A percentile compares a stretch with the other conserved stretches of the same genome.
Conservation (phyloP, 2,113 vertebrate genomes). For the Miniopterus natalensis region DNA sequence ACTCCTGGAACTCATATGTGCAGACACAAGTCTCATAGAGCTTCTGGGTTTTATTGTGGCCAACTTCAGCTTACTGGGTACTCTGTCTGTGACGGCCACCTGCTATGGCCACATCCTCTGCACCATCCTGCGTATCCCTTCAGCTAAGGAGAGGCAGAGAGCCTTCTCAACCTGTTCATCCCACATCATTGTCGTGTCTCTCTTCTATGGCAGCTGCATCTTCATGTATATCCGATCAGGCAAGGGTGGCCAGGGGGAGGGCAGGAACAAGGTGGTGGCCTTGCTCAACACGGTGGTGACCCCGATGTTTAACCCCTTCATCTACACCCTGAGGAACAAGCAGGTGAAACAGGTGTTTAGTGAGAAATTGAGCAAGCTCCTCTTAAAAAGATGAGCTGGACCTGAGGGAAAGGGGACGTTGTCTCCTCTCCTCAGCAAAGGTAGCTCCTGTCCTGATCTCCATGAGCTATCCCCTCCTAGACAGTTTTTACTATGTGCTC, state of each 20-base stretch:
- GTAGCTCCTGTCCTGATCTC: neutral
- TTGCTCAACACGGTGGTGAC: slow-evolving; percentile 82
- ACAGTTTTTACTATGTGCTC: neutral
- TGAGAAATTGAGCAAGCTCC: slow-evolving; percentile 50
- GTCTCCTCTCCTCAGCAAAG: neutral
- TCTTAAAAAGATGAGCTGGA: neutral
- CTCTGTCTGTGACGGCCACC: slow-evolving; percentile 70
- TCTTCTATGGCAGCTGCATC: slow-evolving; percentile 83
- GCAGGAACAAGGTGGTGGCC: slow-evolving; percentile 78
- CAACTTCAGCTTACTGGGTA: slow-evolving; percentile 64
- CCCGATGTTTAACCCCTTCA: slow-evolving; percentile 85
- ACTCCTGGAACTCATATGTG: slow-evolving; percentile 70
- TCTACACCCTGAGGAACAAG: slow-evolving; percentile 86
- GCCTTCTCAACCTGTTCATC: slow-evolving; percentile 84
- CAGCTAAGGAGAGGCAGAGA: slow-evolving; percentile 70
- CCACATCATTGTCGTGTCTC: slow-evolving; percentile 78
- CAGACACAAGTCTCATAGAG: slow-evolving; percentile 61
- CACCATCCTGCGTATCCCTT: slow-evolving; percentile 75
- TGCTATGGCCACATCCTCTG: slow-evolving; percentile 80
- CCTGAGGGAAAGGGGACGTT: neutral
- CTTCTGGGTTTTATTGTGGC: slow-evolving; percentile 50
- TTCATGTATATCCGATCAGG: slow-evolving; percentile 82
- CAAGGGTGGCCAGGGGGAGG: slow-evolving; percentile 53
- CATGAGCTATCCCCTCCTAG: neutral
- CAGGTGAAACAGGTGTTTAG: slow-evolving; percentile 83